Conservation (phyloP, 2,797 vertebrate genomes). For the Molossus alvarezi region DNA sequence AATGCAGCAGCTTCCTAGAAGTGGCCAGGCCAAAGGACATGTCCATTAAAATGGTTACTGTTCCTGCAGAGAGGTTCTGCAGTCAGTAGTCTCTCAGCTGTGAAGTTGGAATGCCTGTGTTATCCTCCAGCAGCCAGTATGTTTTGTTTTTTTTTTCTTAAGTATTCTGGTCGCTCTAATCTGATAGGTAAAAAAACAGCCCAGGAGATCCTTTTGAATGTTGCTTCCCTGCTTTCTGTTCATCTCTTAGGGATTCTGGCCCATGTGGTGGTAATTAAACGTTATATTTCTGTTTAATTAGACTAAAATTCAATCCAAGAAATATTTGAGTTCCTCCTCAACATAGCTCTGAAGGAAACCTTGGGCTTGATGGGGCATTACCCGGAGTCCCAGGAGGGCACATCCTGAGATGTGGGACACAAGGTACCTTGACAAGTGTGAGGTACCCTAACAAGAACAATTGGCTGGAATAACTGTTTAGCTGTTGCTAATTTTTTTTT, state of each 20-base stretch:
- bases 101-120: neutral
- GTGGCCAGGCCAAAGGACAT: neutral
- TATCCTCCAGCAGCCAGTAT: neutral
- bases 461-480: neutral
- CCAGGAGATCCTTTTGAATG: neutral
- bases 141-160: neutral
- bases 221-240: neutral
- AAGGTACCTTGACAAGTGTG: neutral
- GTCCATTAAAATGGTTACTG: neutral
- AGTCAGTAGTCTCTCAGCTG: neutral
- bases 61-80: neutral
- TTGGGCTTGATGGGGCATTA: neutral
- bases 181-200: neutral
- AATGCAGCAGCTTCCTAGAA: neutral
- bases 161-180: neutral
- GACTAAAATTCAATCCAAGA: slow-evolving; percentile 28
- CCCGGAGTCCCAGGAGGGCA: neutral
- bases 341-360: neutral
- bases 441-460: neutral
- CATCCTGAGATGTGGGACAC: neutral
- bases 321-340: neutral
- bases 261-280: neutral
- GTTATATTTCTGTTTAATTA: slow-evolving; percentile 14
- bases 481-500: neutral
- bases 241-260: slow-evolving; percentile 3